Base-by-base conservation (phyloP, 1,140 invertebrate genomes). In the Aphidius ervi region DNA sequence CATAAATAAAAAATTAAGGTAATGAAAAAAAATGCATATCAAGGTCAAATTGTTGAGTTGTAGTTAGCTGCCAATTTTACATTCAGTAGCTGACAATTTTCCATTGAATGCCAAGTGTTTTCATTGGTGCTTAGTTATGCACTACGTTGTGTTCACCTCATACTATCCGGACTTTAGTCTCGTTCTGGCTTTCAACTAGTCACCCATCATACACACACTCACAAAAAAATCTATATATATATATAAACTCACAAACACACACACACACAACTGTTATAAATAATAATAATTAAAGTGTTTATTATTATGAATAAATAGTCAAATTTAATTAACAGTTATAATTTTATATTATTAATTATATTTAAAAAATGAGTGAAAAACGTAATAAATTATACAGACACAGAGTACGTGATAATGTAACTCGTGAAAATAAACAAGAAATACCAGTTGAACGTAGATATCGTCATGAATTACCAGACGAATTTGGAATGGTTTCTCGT, bases 291-390 rank as follows among this genome's bases (percentile, higher is more conserved):
- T 31, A 2, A 31, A 31, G 23, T 31, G 23, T 31, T 31, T 31
- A 31, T 31, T 31, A 31, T 31, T 31, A 31, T 31, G 23, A 31
- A 31, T 3, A 31, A 3, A 31, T 31, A 31, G 16, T 16, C 1
- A 16, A 16, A 31, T 31, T 31, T 31, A 31, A 31, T 31, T 31
- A 31, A 31, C 2, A 31, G 23, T 31, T 31, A 31, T 31, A 1
- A 1, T 31, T 31, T 16, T 16, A 16, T 16, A 16, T 16, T 3
- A 31, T 31, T 1, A n/a, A n/a, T n/a, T n/a, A n/a, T n/a, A n/a
- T n/a, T n/a, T n/a, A 46, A 52, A 59, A 55, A 47, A 78, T 76
- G 76, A 70, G 67, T 63, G 74, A 74, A 23, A 69, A 58, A 54
- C 71, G 67, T 57, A 68, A 62, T 61, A 58, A 49, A 39, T 56